Percentiles rank a stretch among this genome's conserved stretches.
phyloP scores from a whole-genome alignment of 2,113 vertebrate genomes.

The Azemiops feae region DNA sequence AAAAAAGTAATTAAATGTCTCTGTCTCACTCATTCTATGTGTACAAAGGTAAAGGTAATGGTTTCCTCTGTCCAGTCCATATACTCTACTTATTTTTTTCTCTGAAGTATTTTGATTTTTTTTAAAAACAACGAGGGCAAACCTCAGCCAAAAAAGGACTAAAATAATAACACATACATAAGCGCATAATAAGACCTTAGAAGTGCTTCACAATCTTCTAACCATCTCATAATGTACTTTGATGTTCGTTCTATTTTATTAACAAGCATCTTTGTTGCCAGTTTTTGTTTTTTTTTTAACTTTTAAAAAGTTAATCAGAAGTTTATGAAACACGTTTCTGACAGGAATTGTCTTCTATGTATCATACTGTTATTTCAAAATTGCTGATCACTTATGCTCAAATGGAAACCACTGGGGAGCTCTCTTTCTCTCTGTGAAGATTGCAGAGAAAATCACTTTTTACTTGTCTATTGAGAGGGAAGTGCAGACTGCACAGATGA shows the following conservation, averaged over 20 bases:
- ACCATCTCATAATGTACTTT: background rate
- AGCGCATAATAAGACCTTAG: background rate
- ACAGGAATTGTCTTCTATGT: background rate
- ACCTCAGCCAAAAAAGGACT: background rate
- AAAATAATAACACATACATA: background rate
- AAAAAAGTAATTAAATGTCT: background rate
- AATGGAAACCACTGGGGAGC: conserved; percentile 30
- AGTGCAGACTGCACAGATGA: conserved; percentile 3
- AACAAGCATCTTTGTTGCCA: background rate
- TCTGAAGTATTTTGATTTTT: background rate
- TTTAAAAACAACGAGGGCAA: background rate
- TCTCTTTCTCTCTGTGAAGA: conserved; percentile 24
- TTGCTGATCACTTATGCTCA: conserved; percentile 27
- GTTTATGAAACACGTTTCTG: conserved; percentile 8
- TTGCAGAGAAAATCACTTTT: conserved; percentile 32
- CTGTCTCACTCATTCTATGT: background rate
- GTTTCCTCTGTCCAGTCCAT: background rate
- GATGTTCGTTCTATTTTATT: background rate
- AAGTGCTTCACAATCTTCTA: background rate
- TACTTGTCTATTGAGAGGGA: background rate
- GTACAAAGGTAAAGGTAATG: background rate
- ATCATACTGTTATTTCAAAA: conserved; percentile 25
- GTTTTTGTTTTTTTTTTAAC: too few species aligned
- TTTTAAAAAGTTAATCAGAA: background rate
- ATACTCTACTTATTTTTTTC: background rate